Evolutionary conservation across 2,888 invertebrate genomes (phyloP).

Genomic region (Campoplex nolae): DNA sequence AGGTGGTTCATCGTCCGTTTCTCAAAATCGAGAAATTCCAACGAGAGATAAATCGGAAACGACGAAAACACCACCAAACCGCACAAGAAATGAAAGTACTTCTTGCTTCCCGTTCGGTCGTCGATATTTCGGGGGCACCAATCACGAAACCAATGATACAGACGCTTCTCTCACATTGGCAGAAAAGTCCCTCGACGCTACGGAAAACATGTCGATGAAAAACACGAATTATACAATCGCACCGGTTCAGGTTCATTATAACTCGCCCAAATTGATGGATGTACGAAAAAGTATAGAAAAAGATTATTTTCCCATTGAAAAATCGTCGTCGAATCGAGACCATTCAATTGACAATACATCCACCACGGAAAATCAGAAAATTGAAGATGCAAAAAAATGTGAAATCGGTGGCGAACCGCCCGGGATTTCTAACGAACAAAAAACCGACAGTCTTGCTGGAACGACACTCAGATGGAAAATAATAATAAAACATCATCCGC

Average conservation of each 20-base stretch:
- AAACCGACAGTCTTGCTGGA: slow-evolving; percentile 43
- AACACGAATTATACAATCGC: slow-evolving; percentile 56
- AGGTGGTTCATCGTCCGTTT: slow-evolving; percentile 23
- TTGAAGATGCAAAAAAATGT: neutral
- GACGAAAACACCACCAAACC: slow-evolving; percentile 4
- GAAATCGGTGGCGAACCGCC: slow-evolving; percentile 2
- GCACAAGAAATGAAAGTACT: slow-evolving; percentile 37
- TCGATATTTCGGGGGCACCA: slow-evolving; percentile 25
- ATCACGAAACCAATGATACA: slow-evolving; percentile 20
- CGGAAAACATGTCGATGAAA: slow-evolving; percentile 2
- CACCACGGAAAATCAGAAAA: neutral
- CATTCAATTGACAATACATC: neutral
- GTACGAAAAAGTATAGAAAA: slow-evolving; percentile 11
- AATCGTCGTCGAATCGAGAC: neutral
- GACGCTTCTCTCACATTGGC: neutral
- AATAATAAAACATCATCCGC: slow-evolving; percentile 68
- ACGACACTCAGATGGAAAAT: slow-evolving; percentile 69
- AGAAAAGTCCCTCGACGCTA: slow-evolving; percentile 11
- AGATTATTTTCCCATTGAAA: neutral
- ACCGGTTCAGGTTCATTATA: slow-evolving; percentile 51
- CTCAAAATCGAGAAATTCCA: slow-evolving; percentile 50
- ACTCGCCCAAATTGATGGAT: slow-evolving; percentile 37
- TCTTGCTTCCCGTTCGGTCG: slow-evolving; percentile 64
- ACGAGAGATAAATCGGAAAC: slow-evolving; percentile 49
- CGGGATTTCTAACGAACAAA: slow-evolving; percentile 5